phyloP scores from a whole-genome alignment of 2,113 vertebrate species.

The Neolamprologus toae region DNA sequence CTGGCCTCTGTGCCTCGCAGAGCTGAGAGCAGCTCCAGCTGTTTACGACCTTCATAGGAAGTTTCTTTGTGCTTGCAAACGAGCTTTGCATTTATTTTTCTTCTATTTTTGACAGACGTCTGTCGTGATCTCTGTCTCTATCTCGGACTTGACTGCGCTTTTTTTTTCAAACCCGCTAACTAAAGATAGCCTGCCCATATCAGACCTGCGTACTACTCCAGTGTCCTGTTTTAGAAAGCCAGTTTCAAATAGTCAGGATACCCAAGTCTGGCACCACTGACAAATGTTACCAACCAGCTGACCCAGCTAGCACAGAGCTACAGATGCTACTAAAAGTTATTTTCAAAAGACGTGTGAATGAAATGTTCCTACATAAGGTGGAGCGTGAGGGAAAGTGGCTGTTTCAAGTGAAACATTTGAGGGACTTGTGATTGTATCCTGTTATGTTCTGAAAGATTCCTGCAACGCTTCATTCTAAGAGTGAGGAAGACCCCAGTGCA shows the following conservation, averaged over 20 bases:
- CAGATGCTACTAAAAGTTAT: not conserved
- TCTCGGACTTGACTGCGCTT: no score
- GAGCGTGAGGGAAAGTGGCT: not conserved
- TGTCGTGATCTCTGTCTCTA: not conserved
- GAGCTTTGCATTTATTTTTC: not conserved
- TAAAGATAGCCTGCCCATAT: not conserved
- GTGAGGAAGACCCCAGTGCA: not conserved
- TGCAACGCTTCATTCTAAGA: accelerated
- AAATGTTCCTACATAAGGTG: not conserved
- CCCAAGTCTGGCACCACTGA: not conserved
- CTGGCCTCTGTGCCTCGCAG: not conserved
- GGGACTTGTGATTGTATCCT: not conserved
- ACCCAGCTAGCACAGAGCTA: not conserved
- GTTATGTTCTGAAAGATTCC: not conserved
- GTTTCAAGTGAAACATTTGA: not conserved
- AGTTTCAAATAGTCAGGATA: not conserved
- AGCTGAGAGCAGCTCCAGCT: not conserved
- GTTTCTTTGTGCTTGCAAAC: not conserved
- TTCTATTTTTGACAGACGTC: not conserved
- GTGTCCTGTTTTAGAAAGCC: not conserved
- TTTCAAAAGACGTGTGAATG: not conserved
- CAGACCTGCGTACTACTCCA: not conserved
- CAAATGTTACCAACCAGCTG: not conserved
- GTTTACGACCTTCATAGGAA: not conserved
- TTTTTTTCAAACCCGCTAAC: not conserved